Conservation (phyloP, 1,140 invertebrate genomes). For the Bombus sibiricus region DNA sequence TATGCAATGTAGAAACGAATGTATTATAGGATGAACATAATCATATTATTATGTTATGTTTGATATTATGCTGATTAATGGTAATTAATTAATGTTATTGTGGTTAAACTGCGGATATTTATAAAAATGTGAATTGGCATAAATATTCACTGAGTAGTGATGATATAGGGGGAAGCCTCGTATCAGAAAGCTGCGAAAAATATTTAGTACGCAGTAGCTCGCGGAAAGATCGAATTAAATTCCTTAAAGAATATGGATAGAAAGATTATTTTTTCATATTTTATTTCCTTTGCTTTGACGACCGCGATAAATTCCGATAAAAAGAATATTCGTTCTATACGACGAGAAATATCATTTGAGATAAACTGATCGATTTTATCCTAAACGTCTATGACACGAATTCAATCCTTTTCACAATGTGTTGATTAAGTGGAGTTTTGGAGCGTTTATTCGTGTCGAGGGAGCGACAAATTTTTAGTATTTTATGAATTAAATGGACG, state of each 20-base stretch:
- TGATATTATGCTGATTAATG: too few species aligned
- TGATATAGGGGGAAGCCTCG: too few species aligned
- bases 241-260: neutral
- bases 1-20: neutral
- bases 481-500: neutral
- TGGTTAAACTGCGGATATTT: neutral
- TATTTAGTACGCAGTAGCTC: neutral
- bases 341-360: neutral
- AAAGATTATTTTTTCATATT: neutral
- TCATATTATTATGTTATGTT: too few species aligned
- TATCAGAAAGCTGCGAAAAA: neutral
- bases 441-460: conserved; percentile 6
- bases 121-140: neutral
- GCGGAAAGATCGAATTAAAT: neutral
- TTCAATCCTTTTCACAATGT: neutral
- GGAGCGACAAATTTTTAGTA: neutral
- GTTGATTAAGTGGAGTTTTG: conserved; percentile 25
- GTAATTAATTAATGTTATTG: too few species aligned
- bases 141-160: neutral
- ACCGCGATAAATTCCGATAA: conserved; percentile 1
- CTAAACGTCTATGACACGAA: neutral
- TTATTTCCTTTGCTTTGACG: neutral
- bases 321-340: neutral
- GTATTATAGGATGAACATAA: neutral
- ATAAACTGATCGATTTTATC: neutral